phyloP scores from a whole-genome alignment of 2,888 invertebrate species.

The Cosmia pyralina region DNA sequence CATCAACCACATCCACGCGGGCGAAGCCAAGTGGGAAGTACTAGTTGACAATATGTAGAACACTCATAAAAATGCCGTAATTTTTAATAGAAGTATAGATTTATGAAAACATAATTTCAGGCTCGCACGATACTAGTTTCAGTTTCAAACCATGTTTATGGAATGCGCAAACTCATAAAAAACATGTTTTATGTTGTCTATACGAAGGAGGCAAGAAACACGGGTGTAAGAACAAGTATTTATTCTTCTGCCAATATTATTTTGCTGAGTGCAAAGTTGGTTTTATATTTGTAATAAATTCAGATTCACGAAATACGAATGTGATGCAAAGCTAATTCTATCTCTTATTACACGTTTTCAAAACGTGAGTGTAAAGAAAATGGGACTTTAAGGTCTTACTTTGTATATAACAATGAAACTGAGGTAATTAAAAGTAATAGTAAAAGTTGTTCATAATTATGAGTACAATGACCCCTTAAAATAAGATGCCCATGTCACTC shows the following conservation, averaged over 20 bases:
- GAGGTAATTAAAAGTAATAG: not conserved
- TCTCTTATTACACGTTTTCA: not conserved
- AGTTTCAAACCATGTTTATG: constrained; percentile 23
- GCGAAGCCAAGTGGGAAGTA: too few species aligned
- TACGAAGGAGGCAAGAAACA: constrained; percentile 31
- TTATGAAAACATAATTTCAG: not conserved
- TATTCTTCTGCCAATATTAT: constrained; percentile 35
- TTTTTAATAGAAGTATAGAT: not conserved
- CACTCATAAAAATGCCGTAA: not conserved
- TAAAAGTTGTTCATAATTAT: too few species aligned
- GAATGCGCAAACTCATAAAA: constrained; percentile 38
- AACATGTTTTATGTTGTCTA: constrained; percentile 24
- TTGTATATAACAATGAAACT: constrained; percentile 6
- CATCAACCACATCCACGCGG: too few species aligned
- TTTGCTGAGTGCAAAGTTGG: constrained; percentile 4
- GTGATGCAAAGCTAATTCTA: not conserved
- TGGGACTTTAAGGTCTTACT: constrained; percentile 10
- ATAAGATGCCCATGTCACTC: too few species aligned
- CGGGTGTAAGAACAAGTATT: constrained; percentile 34
- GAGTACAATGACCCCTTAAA: too few species aligned
- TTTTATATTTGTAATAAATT: constrained; percentile 29
- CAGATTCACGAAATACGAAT: constrained; percentile 2
- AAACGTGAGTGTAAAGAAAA: not conserved
- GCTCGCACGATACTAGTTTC: not conserved
- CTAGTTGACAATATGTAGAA: too few species aligned